Evolutionary conservation across 2,888 invertebrate genomes (phyloP), one percentile per base, ranked within the genome.

Genomic region (Dicyrtomina minuta): DNA sequence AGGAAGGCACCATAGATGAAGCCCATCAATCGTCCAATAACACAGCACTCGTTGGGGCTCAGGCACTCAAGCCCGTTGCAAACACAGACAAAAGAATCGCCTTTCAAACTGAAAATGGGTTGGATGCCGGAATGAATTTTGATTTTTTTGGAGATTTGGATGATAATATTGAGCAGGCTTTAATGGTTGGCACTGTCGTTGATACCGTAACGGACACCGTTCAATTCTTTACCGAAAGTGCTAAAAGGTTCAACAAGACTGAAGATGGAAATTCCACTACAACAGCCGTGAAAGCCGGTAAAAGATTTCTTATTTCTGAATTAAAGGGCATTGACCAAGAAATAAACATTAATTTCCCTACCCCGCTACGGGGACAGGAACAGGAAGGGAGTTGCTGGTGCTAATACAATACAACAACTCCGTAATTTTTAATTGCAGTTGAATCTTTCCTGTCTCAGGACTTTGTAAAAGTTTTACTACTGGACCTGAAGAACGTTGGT

Each of bases 141-240:
- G 59, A 59, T 20, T 59, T 59, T 33, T 59, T 27, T 20, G 39
- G 17, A 3, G 59, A 59, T 33, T n/a, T 59, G 15, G 59, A 59
- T 39, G 59, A 59, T n/a, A 15, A 4, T 12, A 12, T 13, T 33
- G 33, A 33, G 15, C 27, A 59, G 12, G 59, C 59, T 6, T 4
- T 3, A 13, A n/a, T 59, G 6, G 39, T 59, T 59, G 59, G 33
- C 2, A 39, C 33, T 13, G 33, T 33, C 10, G 39, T 27, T 33
- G 59, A 59, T 17, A 59, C 33, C 27, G 39, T 59, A 33, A 27
- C 39, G 4, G 33, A 33, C 15, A 59, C 59, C 3, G 27, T 27
- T n/a, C 24, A 33, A 10, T 59, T 59, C 17, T 27, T 59, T 27
- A 39, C 39, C 12, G 59, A 59, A 3, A 33, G 6, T 43, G 13